Percentiles rank a stretch among this genome's conserved stretches.
Evolutionary conservation across 2,113 vertebrate species (phyloP).

Genomic region (Clarias magur): DNA sequence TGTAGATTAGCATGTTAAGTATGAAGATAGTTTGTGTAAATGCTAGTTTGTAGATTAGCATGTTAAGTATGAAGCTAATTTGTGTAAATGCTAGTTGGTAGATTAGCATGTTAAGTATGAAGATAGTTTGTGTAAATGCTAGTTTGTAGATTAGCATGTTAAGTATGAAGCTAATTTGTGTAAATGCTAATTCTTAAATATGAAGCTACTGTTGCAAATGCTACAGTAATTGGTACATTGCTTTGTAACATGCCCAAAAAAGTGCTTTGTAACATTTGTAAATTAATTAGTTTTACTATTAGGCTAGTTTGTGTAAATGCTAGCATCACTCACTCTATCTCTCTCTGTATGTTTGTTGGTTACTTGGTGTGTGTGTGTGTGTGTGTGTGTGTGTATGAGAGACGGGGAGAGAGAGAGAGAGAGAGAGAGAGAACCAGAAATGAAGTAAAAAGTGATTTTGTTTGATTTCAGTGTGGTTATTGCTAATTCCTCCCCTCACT

Average conservation of each 20-base stretch:
- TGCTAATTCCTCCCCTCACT: constrained; percentile 51
- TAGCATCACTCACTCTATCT: too few species aligned
- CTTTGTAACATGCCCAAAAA: neutral
- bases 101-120: neutral
- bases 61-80: neutral
- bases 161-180: neutral
- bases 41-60: too few species aligned
- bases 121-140: neutral
- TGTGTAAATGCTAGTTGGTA: too few species aligned
- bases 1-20: too few species aligned
- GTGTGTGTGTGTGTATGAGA: too few species aligned
- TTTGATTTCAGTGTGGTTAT: constrained; percentile 50
- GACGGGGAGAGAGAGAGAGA: too few species aligned
- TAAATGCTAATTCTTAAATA: too few species aligned
- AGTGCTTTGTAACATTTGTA: neutral
- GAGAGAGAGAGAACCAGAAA: too few species aligned
- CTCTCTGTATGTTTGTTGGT: too few species aligned
- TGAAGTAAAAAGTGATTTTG: constrained; percentile 52
- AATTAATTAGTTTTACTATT: neutral
- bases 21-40: too few species aligned
- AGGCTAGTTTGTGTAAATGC: neutral
- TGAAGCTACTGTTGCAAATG: neutral
- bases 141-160: neutral
- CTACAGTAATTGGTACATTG: neutral
- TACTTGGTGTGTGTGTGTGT: too few species aligned